Conservation (phyloP, 1,140 invertebrate genomes). For the Akabosia matsudoensis region DNA sequence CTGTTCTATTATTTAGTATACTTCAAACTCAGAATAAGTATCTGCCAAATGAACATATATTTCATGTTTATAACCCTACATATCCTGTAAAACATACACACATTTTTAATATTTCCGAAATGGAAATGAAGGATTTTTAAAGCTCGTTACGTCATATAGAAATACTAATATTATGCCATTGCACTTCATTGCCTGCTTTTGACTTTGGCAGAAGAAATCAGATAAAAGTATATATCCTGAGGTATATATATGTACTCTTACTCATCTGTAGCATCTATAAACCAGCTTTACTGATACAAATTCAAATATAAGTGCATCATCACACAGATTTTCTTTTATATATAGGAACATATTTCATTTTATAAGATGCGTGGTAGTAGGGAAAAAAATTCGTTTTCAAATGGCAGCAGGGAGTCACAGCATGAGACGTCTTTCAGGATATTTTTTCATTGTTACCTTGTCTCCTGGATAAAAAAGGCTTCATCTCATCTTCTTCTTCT, state of each 20-base stretch:
- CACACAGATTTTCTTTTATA: not conserved
- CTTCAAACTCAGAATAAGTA: no score
- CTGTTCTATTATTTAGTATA: no score
- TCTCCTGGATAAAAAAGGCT: slow-evolving; percentile 45
- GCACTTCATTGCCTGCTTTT: slow-evolving; percentile 1
- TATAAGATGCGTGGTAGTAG: slow-evolving; percentile 23
- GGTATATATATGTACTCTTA: not conserved
- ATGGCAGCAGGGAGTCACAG: slow-evolving; percentile 47
- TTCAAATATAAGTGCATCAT: not conserved
- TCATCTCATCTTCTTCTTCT: slow-evolving; percentile 37
- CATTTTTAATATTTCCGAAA: slow-evolving; percentile 1
- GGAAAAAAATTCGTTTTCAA: slow-evolving; percentile 48
- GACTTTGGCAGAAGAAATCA: not conserved
- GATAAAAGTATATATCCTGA: not conserved
- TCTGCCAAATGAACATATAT: no score
- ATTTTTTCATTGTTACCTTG: slow-evolving; percentile 47
- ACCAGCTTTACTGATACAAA: not conserved
- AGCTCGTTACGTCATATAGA: not conserved
- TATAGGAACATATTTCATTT: not conserved
- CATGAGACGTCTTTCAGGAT: slow-evolving; percentile 47
- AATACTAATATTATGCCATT: not conserved
- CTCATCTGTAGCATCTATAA: no score
- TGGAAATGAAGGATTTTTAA: not conserved
- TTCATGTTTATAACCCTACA: no score
- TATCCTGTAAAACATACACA: not conserved